A percentile compares a stretch with the other conserved stretches of the same genome.
Conservation (phyloP, 30 jellyfish, hydroid and myxozoan genomes). For the Aurelia sp. region DNA sequence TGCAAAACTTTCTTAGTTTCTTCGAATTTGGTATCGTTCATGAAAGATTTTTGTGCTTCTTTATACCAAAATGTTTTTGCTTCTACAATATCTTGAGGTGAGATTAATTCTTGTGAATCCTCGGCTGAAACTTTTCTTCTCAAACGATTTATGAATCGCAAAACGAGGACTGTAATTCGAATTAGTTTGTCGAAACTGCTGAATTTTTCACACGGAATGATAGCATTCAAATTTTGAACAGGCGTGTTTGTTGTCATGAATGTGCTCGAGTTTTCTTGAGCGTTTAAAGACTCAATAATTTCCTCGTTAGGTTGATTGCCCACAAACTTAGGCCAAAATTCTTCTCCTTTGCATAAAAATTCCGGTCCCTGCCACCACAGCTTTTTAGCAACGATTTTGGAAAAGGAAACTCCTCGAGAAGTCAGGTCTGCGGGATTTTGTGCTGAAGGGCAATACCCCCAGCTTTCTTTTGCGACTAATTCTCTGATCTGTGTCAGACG, state of each 20-base stretch:
- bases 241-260: background rate
- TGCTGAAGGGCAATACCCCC: slow-evolving; percentile 31
- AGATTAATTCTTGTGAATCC: background rate
- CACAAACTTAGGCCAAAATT: slow-evolving; percentile 6
- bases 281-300: background rate
- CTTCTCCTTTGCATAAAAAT: background rate
- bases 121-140: slow-evolving; percentile 8
- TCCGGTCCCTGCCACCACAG: slow-evolving; percentile 47
- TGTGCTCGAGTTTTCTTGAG: background rate
- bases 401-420: slow-evolving; percentile 15
- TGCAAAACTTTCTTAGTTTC: background rate
- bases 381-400: slow-evolving; percentile 1
- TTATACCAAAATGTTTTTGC: slow-evolving; percentile 15
- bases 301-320: background rate
- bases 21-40: background rate
- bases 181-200: slow-evolving; percentile 32
- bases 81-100: background rate
- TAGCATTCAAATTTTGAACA: background rate
- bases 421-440: slow-evolving; percentile 34
- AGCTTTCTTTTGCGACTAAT: background rate
- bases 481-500: slow-evolving; percentile 3
- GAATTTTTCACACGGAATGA: slow-evolving; percentile 21
- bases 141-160: slow-evolving; percentile 7
- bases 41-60: slow-evolving; percentile 22
- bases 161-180: slow-evolving; percentile 29